Percentiles rank a stretch among this genome's conserved stretches.
These are phyloP conservation scores for Eustalomyia histrio DNA, from an alignment of 2,888 invertebrate genomes.

Conservation along the genomic window DNA sequence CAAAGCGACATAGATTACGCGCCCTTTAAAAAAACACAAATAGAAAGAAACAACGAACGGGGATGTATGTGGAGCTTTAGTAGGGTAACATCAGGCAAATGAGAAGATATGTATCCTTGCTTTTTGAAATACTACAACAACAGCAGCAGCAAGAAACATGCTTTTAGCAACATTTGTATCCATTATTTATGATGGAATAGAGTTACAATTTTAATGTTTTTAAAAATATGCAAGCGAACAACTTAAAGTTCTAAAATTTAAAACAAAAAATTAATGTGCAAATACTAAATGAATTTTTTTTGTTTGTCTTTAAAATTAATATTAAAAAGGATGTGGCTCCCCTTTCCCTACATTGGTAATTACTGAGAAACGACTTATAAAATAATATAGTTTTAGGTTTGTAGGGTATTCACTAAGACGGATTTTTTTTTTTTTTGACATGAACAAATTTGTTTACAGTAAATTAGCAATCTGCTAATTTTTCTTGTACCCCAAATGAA, in stretches of 20 bases:
- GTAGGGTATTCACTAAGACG: too few species aligned
- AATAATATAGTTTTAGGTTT: too few species aligned
- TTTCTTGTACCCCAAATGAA: too few species aligned
- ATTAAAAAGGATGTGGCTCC: too few species aligned
- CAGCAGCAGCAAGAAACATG: conserved; percentile 42
- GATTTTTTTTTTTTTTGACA: too few species aligned
- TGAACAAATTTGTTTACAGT: too few species aligned
- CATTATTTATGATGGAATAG: conserved; percentile 63
- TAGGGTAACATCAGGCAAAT: conserved; percentile 48
- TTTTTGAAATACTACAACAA: conserved; percentile 40
- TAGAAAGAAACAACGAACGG: neutral
- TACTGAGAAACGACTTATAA: too few species aligned
- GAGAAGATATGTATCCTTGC: conserved; percentile 41
- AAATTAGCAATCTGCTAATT: too few species aligned
- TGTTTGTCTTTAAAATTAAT: too few species aligned
- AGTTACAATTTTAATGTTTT: conserved; percentile 62
- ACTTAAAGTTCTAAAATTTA: neutral
- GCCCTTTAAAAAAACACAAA: conserved; percentile 42
- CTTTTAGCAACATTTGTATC: conserved; percentile 62
- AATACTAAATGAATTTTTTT: neutral
- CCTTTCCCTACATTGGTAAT: too few species aligned
- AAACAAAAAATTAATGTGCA: neutral
- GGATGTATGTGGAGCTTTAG: neutral
- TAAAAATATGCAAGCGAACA: conserved; percentile 10
- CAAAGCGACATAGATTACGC: conserved; percentile 62